A percentile compares a stretch with the other conserved stretches of the same genome.
Evolutionary conservation across 2,797 vertebrate species (phyloP).

Genomic region (Neopelma chrysocephalum): DNA sequence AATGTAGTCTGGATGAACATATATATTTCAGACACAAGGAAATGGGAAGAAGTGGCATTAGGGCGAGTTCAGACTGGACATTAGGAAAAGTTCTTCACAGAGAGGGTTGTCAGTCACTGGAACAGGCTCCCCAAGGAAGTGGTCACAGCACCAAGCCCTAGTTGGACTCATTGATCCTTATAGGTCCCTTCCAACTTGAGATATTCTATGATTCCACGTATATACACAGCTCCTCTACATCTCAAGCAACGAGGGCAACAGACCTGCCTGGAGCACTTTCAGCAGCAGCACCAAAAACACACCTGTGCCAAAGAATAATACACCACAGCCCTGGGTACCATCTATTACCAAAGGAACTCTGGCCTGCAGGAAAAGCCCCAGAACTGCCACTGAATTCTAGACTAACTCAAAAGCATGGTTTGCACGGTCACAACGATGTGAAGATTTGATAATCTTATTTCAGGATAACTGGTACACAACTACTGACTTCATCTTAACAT

Average conservation of each 20-base stretch:
- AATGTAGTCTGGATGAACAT: background rate
- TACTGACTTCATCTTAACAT: background rate
- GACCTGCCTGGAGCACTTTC: background rate
- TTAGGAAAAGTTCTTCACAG: background rate
- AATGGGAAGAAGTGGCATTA: background rate
- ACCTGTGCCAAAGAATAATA: background rate
- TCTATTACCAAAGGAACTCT: background rate
- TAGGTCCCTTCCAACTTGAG: background rate
- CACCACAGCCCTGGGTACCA: background rate
- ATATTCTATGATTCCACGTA: background rate
- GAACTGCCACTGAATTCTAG: background rate
- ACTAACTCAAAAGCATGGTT: background rate
- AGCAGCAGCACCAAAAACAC: background rate
- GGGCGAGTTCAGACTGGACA: background rate
- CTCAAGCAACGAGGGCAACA: accelerated
- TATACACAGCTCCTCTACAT: background rate
- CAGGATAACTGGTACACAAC: background rate
- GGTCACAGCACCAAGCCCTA: background rate
- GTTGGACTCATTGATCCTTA: accelerated
- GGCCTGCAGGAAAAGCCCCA: background rate
- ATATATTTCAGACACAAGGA: background rate
- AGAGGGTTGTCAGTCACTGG: background rate
- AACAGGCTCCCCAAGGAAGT: background rate
- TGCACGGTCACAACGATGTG: accelerated
- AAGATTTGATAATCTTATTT: background rate